These are phyloP conservation scores for Sitophilus oryzae DNA, from an alignment of 1,140 invertebrate genomes.

Conservation along the genomic window DNA sequence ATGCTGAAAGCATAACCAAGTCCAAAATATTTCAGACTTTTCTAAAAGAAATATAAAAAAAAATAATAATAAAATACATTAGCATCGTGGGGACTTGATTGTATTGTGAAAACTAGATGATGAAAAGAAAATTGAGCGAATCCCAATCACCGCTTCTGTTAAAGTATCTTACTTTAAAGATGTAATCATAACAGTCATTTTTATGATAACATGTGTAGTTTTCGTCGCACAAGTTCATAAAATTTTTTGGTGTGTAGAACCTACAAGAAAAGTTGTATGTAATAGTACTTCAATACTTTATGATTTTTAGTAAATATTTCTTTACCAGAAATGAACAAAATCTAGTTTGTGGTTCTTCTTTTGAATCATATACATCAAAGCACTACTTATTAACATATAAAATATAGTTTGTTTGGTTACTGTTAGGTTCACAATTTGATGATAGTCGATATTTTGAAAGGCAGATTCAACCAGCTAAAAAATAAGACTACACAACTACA, in stretches of 20 bases:
- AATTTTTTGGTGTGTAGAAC: constrained; percentile 18
- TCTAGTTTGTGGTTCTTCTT: constrained; percentile 10
- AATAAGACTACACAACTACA: neutral
- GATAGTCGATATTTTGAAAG: constrained; percentile 17
- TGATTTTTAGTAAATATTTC: no score
- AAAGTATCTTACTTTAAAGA: no score
- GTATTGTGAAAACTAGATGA: no score
- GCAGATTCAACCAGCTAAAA: constrained; percentile 27
- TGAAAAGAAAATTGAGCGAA: no score
- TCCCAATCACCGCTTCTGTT: no score
- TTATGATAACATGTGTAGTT: constrained; percentile 5
- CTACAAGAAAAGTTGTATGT: neutral
- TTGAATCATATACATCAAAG: constrained; percentile 26
- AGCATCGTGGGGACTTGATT: no score
- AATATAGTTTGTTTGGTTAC: constrained; percentile 16
- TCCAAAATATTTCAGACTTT: constrained; percentile 27
- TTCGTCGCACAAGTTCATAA: neutral
- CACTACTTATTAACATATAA: constrained; percentile 26
- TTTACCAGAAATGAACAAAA: constrained; percentile 25
- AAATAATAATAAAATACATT: neutral
- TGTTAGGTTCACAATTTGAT: constrained; percentile 15
- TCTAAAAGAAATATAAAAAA: constrained; percentile 21
- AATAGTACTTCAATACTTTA: neutral
- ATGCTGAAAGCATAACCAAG: constrained; percentile 28
- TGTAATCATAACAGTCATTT: no score